phyloP scores from a whole-genome alignment of 2,113 vertebrate species.

The Sturnus vulgaris region DNA sequence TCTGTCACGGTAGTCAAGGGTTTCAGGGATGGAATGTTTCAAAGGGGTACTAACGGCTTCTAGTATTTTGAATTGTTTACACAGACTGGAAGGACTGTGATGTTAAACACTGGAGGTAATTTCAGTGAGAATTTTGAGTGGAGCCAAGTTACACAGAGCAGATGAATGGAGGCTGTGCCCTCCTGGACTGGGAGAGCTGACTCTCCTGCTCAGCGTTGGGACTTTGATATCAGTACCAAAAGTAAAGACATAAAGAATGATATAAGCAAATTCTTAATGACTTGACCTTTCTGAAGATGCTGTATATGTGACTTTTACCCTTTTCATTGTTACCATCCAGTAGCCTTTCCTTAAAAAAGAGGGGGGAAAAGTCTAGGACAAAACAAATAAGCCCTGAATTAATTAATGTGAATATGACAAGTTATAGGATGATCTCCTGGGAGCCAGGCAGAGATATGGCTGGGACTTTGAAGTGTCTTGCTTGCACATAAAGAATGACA shows the following conservation, averaged over 20 bases:
- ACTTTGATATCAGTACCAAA: background rate
- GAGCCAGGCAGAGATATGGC: background rate
- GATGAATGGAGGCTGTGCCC: background rate
- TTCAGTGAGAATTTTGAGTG: background rate
- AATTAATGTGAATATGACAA: slow-evolving; percentile 7
- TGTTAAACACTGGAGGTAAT: background rate
- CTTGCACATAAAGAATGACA: background rate
- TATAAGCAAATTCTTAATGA: slow-evolving; percentile 41
- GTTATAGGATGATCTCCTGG: background rate
- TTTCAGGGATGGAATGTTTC: background rate
- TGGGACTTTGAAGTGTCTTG: background rate
- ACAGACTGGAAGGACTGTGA: background rate
- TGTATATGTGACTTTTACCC: slow-evolving; percentile 33
- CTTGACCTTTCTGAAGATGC: slow-evolving; percentile 46
- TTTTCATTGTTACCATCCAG: slow-evolving; percentile 19
- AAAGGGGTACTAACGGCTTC: background rate
- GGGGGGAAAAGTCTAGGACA: background rate
- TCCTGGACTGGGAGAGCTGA: accelerated
- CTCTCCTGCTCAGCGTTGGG: background rate
- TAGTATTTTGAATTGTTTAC: background rate
- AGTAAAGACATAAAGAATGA: background rate
- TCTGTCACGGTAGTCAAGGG: background rate
- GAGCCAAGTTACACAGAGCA: background rate
- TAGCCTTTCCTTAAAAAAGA: background rate
- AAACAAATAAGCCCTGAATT: background rate